Base-by-base conservation (phyloP, 2,113 vertebrate genomes). In the Spizaetus ornatus region DNA sequence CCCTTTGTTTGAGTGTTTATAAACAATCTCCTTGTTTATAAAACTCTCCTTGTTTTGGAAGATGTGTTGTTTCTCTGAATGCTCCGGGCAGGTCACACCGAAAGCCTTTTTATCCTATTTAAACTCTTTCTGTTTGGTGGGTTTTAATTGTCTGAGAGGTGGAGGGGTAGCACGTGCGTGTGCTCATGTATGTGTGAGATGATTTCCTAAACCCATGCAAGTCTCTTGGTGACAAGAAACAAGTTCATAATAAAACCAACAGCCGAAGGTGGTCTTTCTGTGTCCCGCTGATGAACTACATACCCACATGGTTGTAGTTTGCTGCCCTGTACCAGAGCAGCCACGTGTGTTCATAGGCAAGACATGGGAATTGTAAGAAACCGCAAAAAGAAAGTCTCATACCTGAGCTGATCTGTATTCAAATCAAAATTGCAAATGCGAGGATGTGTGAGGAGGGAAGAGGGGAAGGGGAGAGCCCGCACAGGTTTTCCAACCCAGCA, bases 281-380 rank as follows among this genome's bases (percentile, higher is more conserved):
- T 4, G 5, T 3, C 36, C 29, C 3, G 2, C 56, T 16, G 56
- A 8, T 8, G 29, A 52, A 0, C 36, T 15, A 7, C 61, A 13
- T 5, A 16, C 19, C 31, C 38, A 7, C 12, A 5, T 0, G 1
- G 13, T 10, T 34, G 32, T 11, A 7, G 1, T 17, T 17, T 36
- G 21, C 6, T 59, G 25, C 15, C 17, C 18, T 2, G 10, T 9
- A 13, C 14, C 9, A 4, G 12, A 11, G 8, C 43, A 6, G 8
- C 13, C 2, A 0, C 4, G 8, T 27, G 69, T 18, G 31, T 16
- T 62, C 11, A 2, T 5, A 14, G 63, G 36, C 66, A 36, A 43
- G 20, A 42, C 13, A 25, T 2, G 8, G 42, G 79, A 42, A 16
- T 4, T 7, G 22, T 6, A 18, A 52, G 56, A 34, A 40, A 40